A percentile compares a stretch with the other conserved stretches of the same genome.
These are phyloP conservation scores for Conchocele bisecta DNA, from an alignment of 2,888 invertebrate species.

Conservation along the genomic window DNA sequence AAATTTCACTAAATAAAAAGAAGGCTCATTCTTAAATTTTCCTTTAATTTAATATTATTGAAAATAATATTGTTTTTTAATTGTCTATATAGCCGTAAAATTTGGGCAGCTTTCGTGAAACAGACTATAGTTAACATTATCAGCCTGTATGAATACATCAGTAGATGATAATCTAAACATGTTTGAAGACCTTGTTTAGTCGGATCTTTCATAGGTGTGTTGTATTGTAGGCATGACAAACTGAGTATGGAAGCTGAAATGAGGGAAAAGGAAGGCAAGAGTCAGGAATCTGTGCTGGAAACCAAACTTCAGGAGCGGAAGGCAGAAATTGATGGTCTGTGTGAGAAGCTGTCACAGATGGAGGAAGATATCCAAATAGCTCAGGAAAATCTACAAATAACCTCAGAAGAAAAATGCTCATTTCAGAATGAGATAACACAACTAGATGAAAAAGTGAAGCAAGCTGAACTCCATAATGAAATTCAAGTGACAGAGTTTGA, in stretches of 20 bases:
- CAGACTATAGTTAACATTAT: too few relatives aligned
- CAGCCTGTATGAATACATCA: too few relatives aligned
- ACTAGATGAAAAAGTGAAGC: background rate
- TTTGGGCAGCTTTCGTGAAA: too few relatives aligned
- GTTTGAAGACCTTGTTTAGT: too few relatives aligned
- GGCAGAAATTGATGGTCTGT: constrained; percentile 29
- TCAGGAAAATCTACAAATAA: constrained; percentile 42
- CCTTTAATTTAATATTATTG: too few relatives aligned
- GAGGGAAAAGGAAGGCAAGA: constrained; percentile 59
- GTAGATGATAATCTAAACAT: too few relatives aligned
- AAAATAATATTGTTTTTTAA: too few relatives aligned
- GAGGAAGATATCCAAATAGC: constrained; percentile 41
- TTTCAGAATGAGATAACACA: constrained; percentile 5
- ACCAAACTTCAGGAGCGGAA: constrained; percentile 46
- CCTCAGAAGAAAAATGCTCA: constrained; percentile 26
- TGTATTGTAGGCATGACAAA: constrained; percentile 69
- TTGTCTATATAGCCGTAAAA: too few relatives aligned
- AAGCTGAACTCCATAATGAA: background rate
- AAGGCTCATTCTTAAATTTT: too few relatives aligned
- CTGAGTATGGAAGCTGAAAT: constrained; percentile 62
- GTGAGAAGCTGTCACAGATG: constrained; percentile 32
- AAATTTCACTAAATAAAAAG: too few relatives aligned
- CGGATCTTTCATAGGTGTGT: too few relatives aligned
- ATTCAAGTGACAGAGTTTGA: background rate
- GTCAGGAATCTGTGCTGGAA: constrained; percentile 55